These are phyloP conservation scores for Pandion haliaetus DNA, from an alignment of 2,113 vertebrate species.

Conservation along the genomic window DNA sequence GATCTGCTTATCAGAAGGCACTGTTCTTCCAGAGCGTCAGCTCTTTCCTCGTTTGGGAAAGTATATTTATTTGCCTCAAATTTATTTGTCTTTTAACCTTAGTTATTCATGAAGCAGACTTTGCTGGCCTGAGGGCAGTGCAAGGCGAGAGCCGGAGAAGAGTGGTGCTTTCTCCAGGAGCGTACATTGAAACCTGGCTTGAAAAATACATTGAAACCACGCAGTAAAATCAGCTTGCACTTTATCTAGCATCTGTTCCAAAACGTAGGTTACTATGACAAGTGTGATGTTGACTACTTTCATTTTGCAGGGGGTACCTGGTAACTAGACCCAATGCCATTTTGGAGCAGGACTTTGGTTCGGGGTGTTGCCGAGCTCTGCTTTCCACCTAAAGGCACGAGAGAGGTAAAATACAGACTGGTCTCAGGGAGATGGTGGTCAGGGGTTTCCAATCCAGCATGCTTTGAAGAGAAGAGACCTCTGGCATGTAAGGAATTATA, in stretches of 20 bases:
- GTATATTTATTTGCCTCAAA: background rate
- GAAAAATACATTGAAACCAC: background rate
- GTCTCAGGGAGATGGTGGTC: background rate
- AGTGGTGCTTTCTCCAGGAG: background rate
- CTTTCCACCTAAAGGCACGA: background rate
- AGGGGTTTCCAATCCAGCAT: background rate
- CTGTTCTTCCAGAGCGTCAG: background rate
- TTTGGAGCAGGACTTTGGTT: background rate
- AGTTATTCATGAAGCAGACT: background rate
- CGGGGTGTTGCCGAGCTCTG: background rate
- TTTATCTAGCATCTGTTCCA: background rate
- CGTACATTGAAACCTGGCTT: background rate
- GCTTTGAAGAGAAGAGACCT: background rate
- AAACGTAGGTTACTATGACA: background rate
- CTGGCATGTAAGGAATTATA: background rate
- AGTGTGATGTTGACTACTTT: background rate
- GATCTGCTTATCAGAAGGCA: background rate
- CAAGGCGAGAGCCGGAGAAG: background rate
- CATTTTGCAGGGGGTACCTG: background rate
- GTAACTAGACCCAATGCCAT: background rate
- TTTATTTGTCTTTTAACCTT: background rate
- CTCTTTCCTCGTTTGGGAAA: background rate
- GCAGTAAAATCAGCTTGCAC: background rate
- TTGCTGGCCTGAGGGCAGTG: background rate
- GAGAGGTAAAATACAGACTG: background rate